Base-by-base conservation (phyloP, 2,113 vertebrate genomes). In the Percopsis transmontana region DNA sequence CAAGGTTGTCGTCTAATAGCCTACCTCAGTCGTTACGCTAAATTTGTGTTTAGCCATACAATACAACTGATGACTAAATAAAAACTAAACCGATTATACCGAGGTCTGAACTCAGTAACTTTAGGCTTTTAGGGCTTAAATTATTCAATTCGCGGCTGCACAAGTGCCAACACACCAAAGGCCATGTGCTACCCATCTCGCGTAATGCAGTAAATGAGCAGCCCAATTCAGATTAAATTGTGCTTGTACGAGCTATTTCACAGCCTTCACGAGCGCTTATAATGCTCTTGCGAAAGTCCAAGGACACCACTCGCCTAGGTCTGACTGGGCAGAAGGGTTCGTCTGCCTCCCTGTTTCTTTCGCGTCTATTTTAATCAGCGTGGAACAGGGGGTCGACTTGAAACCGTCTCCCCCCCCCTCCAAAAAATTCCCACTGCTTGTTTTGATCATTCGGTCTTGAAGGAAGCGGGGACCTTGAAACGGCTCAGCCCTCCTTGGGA, bases 391-490 rank as follows among this genome's bases (percentile, higher is more conserved):
- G 8, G 91, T 59, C 63, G 91, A 89, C 93, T 94, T 85, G 87
- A 94, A 94, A 92, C 90, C 57, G 83, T 77, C 86, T 74, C 53
- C 85, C 68, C 75, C 62, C 5, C 10, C 23, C 48, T 13, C 62
- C 68, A 56, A 87, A 81, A 89, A 92, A 91, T 82, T 92, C 90
- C 86, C 91, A 87, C 88, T 90, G 82, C 87, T 91, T 91, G 89
- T 93, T 93, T 92, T 88, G 90, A 93, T 93, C 92, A 91, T 83
- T 91, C 90, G 85, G 89, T 90, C 90, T 87, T 85, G 85, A 83
- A 86, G 81, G 79, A 78, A 88, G 90, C 72, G 85, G 94, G 90
- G 86, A 90, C 91, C 94, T 96, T 88, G 94, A 96, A 96, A 96
- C 95, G 24, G 92, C 85, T 68, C 87, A 84, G 85, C 89, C 27